Evolutionary conservation across 2,797 vertebrate species (phyloP), one percentile per base, ranked within the genome.

Genomic region (Benthosema pterotum): DNA sequence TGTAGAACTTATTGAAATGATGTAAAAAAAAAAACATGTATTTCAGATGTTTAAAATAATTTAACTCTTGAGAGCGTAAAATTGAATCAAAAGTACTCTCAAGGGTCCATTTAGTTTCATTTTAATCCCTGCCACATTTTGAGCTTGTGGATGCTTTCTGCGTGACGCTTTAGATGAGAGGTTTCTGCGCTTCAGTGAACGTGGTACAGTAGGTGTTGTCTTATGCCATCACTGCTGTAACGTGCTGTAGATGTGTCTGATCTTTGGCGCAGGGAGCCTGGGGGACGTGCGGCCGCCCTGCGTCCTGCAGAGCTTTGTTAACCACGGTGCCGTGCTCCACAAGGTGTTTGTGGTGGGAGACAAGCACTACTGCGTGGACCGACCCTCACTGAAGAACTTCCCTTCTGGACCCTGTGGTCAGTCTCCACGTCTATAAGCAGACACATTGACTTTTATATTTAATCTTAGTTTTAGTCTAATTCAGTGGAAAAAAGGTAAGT

Each of bases 261-360:
- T 93, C 75, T 94, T 94, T 77, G 84, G 79, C 8, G 81, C 57
- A 0, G 71, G 12, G 1, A 79, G 88, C 4, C 72, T 94, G 72
- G 69, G 42, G 11, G 90, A 90, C 0, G 67, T 88, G 25, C 85
- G 6, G 3, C 87, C 90, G 3, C 92, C 92, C 14, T 93, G 93
- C 28, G 82, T 93, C 17, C 87, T 93, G 5, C 93, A 94, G 83
- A 93, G 91, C 79, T 93, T 93, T 18, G 78, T 94, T 19, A 94
- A 89, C 77, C 93, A 94, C 11, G 91, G 90, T 0, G 92, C 91
- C 0, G 80, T 91, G 15, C 86, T 94, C 19, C 86, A 93, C 72
- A 93, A 94, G 60, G 89, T 94, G 65, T 94, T 93, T 59, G 91
- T 93, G n/a, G 86, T 94, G 11, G 93, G 92, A 19, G 83, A 89